Evolutionary conservation across 2,888 invertebrate genomes (phyloP).

Genomic region (Xestia rhomboidea): DNA sequence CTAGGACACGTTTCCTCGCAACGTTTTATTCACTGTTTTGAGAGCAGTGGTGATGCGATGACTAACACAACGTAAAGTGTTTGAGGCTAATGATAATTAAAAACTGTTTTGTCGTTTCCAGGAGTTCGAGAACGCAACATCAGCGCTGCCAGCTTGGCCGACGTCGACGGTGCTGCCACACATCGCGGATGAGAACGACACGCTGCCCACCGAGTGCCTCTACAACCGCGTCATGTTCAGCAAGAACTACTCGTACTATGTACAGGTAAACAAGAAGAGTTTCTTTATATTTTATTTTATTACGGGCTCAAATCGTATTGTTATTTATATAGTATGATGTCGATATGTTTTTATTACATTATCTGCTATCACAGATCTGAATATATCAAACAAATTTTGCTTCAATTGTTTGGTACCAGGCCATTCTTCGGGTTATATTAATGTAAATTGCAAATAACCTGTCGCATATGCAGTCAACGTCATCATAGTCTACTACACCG

Average conservation of each 20-base stretch:
- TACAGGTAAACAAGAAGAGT: conserved; percentile 81
- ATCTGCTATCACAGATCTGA: not conserved
- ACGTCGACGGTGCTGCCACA: conserved; percentile 84
- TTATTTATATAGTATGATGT: no score
- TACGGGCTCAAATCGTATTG: not conserved
- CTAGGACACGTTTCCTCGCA: not conserved
- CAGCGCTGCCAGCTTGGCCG: conserved; percentile 83
- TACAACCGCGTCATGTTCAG: conserved; percentile 93
- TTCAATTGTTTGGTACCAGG: conserved; percentile 26
- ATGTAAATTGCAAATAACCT: conserved; percentile 6
- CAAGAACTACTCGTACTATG: conserved; percentile 91
- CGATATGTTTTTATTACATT: no score
- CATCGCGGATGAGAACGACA: conserved; percentile 84
- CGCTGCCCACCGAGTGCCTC: conserved; percentile 90
- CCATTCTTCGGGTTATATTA: not conserved
- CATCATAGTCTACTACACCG: no score
- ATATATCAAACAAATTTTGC: conserved; percentile 15
- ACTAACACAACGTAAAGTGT: not conserved
- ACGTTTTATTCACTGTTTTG: not conserved
- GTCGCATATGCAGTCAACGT: no score
- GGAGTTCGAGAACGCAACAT: conserved; percentile 82
- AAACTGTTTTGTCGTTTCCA: conserved; percentile 54
- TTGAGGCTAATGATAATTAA: not conserved
- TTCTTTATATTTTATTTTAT: not conserved
- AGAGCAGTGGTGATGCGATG: not conserved